A percentile compares a stretch with the other conserved stretches of the same genome.
Conservation (phyloP, 2,888 invertebrate species). For the Frankliniella intonsa region DNA sequence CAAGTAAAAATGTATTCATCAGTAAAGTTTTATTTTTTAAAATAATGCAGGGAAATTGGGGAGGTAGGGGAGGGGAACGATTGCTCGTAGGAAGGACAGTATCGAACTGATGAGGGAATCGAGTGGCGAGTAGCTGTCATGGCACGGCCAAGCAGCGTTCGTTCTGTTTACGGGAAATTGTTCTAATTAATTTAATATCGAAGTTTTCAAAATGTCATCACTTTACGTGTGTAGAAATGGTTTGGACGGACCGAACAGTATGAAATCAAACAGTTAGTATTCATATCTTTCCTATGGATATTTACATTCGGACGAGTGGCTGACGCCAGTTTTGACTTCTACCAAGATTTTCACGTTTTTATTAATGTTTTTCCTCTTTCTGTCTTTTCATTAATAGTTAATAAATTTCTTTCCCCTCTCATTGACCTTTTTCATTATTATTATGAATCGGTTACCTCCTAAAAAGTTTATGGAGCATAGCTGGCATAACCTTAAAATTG, state of each 20-base stretch:
- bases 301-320: neutral
- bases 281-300: neutral
- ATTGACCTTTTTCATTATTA: neutral
- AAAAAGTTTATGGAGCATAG: neutral
- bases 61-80: too few relatives aligned
- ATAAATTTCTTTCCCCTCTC: neutral
- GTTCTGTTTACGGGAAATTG: conserved; percentile 8
- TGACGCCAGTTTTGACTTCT: neutral
- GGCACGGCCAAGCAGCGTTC: conserved; percentile 8
- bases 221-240: conserved; percentile 6
- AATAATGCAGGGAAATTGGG: too few relatives aligned
- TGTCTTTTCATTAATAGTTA: neutral
- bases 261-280: conserved; percentile 13
- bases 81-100: too few relatives aligned
- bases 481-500: neutral
- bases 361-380: neutral
- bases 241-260: neutral
- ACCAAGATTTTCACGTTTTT: neutral
- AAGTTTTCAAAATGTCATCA: conserved; percentile 17
- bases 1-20: too few relatives aligned
- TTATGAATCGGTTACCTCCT: neutral
- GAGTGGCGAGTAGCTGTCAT: conserved; percentile 13
- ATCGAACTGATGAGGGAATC: too few relatives aligned
- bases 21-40: too few relatives aligned
- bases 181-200: neutral